Evolutionary conservation across 2,797 vertebrate species (phyloP), one percentile per base, ranked within the genome.

Genomic region (Alexandromys oeconomus): DNA sequence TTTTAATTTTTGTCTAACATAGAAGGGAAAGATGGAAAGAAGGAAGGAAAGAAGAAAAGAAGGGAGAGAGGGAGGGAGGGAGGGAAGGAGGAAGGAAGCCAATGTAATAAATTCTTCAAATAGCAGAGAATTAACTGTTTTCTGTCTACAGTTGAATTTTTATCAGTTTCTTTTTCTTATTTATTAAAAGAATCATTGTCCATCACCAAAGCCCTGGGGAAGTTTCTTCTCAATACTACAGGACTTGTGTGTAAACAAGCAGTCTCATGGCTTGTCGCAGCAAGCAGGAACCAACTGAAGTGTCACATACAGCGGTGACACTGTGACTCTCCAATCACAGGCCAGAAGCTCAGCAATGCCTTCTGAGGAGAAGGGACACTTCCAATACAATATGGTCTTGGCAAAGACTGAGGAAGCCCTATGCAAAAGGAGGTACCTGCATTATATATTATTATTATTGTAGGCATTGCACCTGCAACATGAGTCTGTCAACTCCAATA

Each of bases 81-180:
- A 73, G 8, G 19, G 4, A 85, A 19, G 31, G n/a, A 85, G 3
- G 57, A 11, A 82, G 13, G 17, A 7, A 48, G 40, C 10, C 51
- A 67, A 81, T 87, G 46, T 37, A n/a, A 51, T 65, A 29, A n/a
- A 27, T 94, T 87, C 59, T 77, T 77, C 19, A 61, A 95, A 92
- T 37, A 74, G 6, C 51, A 61, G 63, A 78, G 14, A 73, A 43
- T 34, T 85, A 46, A 61, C 78, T 67, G 88, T 59, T 94, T 87
- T 94, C 31, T 81, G n/a, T 74, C 9, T 31, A n/a, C 63, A 51
- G 29, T 74, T 95, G 85, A 57, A 10, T 59, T 92, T 84, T 89
- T 73, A 4, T 78, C 77, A 15, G 34, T 94, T 94, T 79, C 12
- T 21, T 93, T 93, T 79, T 76, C 29, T 48, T 85, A 25, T 71